These are phyloP conservation scores for Limnephilus lunatus DNA, from an alignment of 2,888 invertebrate genomes.

Conservation along the genomic window DNA sequence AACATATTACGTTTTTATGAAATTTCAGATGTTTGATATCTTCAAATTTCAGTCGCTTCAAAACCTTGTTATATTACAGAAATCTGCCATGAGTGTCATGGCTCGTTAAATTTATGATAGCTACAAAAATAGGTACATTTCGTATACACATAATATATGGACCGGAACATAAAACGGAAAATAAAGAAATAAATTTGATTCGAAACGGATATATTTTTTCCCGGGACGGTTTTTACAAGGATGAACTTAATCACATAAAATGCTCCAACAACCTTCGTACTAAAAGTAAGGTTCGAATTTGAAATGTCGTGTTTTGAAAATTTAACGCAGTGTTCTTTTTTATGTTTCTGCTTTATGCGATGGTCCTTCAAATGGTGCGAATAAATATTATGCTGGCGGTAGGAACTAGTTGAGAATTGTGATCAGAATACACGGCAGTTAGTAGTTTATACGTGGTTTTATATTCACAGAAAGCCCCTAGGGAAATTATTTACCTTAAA, in stretches of 20 bases:
- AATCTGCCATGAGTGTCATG: slow-evolving; percentile 47
- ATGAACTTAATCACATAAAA: slow-evolving; percentile 19
- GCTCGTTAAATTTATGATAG: slow-evolving; percentile 56
- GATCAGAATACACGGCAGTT: background rate
- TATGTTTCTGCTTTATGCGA: background rate
- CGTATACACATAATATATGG: slow-evolving; percentile 38
- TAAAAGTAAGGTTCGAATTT: background rate
- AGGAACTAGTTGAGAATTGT: background rate
- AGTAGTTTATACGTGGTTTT: background rate
- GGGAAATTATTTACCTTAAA: no score
- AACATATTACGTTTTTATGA: background rate
- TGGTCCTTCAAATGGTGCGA: background rate
- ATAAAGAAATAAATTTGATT: slow-evolving; percentile 56
- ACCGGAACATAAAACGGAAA: slow-evolving; percentile 51
- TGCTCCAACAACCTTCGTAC: slow-evolving; percentile 7
- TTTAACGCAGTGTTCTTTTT: background rate
- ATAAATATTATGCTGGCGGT: background rate
- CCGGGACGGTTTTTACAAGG: slow-evolving; percentile 5
- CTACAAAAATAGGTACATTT: slow-evolving; percentile 44
- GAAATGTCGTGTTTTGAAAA: background rate
- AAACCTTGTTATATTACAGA: background rate
- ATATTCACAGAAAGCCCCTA: background rate
- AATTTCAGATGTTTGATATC: background rate
- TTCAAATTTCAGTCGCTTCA: background rate
- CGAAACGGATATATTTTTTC: slow-evolving; percentile 36